Conservation (phyloP, 1,140 invertebrate genomes). For the Batillaria attramentaria region DNA sequence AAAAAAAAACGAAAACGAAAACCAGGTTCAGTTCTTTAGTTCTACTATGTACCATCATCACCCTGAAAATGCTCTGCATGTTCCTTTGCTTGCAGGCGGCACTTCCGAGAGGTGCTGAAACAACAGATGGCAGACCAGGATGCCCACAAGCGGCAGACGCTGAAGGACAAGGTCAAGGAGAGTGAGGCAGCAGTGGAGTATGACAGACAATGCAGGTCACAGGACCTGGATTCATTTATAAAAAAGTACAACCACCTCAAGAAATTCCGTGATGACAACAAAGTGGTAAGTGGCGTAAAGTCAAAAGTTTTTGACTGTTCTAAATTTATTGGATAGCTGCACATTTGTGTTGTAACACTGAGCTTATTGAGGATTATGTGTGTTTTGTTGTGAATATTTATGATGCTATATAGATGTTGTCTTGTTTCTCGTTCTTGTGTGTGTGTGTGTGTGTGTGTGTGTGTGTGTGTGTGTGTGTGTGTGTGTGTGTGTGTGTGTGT, state of each 20-base stretch:
- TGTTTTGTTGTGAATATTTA: not conserved
- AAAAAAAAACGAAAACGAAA: no score
- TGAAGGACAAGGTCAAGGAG: conserved; percentile 58
- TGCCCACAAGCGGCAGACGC: conserved; percentile 35
- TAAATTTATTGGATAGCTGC: not conserved
- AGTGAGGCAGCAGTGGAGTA: conserved; percentile 59
- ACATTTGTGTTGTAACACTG: not conserved
- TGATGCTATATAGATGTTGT: not conserved
- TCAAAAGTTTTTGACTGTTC: not conserved
- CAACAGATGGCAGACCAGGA: conserved; percentile 67
- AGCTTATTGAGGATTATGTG: no score
- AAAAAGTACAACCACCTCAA: conserved; percentile 63
- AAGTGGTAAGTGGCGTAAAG: conserved; percentile 53
- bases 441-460: conserved; percentile 16
- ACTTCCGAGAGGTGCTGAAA: conserved; percentile 66
- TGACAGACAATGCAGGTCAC: conserved; percentile 55
- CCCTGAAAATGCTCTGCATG: no score
- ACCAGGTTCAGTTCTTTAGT: no score
- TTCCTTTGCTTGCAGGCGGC: conserved; percentile 49
- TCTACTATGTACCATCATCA: no score
- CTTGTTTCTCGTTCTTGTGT: not conserved
- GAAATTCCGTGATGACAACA: conserved; percentile 66
- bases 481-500: not conserved
- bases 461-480: not conserved
- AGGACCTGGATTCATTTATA: conserved; percentile 56